Evolutionary conservation across 2,797 vertebrate species (phyloP), one percentile per base, ranked within the genome.

Genomic region (Betta splendens): DNA sequence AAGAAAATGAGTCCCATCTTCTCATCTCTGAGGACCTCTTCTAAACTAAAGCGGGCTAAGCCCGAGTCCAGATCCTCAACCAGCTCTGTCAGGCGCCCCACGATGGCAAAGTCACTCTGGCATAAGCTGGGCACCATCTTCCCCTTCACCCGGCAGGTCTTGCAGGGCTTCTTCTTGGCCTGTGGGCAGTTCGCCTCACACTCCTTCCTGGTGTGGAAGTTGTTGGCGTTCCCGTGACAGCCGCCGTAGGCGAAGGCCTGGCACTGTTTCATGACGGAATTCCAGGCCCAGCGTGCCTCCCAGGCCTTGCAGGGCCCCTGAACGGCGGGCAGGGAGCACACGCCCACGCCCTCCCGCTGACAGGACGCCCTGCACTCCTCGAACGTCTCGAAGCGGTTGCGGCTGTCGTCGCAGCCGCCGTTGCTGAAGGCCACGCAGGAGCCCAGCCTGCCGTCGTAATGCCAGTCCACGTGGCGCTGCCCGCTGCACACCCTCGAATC

Each of bases 251-350:
- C 79, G 0, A 99, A 98, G 6, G 95, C 92, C 36, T 95, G 94
- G 84, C 97, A 99, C 57, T 92, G 91, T 54, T 93, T 95, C 61
- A 92, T 88, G 49, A 95, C 47, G 0, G 91, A 76, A 62, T 94
- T 98, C 87, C 98, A 99, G 1, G 95, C 93, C 98, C 98, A 99
- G 33, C 96, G 94, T 0, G 93, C 90, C 78, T 98, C 94, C 94
- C 94, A 95, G 68, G 86, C 72, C 70, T 93, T 94, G 81, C 98
- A 99, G 9, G 96, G 95, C 0, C 98, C 98, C 83, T 95, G 96
- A 47, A 98, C 96, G 0, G 95, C 91, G 0, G 98, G 96, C 23
- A 99, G 85, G 0, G 79, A 85, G 57, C 98, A 99, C 57, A 92
- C 52, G 3, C 93, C 92, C 23, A 86, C 85, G 0, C 94, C 89